A percentile compares a stretch with the other conserved stretches of the same genome.
phyloP scores from a whole-genome alignment of 2,888 invertebrate genomes.

The Agonopterix alstromeriana region DNA sequence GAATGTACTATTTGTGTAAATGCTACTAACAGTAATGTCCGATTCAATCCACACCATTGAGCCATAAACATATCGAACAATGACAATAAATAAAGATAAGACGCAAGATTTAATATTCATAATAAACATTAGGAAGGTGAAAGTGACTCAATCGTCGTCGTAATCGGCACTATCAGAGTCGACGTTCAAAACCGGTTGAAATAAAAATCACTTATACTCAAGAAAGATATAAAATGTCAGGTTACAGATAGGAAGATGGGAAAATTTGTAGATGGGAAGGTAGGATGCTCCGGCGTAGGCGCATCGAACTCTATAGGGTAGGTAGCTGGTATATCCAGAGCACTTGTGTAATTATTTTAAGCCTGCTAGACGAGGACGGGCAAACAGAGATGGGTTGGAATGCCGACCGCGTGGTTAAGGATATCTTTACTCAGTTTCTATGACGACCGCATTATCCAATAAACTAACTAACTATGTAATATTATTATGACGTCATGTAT shows the following conservation, averaged over 20 bases:
- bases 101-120: slow-evolving; percentile 2
- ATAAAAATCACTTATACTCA: slow-evolving; percentile 35
- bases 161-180: slow-evolving; percentile 21
- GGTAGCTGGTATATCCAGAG: slow-evolving; percentile 34
- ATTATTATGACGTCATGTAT: too few relatives aligned
- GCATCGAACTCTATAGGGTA: slow-evolving; percentile 14
- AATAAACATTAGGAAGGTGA: slow-evolving; percentile 41
- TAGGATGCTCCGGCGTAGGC: slow-evolving; percentile 43
- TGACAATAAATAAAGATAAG: slow-evolving; percentile 2
- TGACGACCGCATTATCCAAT: too few relatives aligned
- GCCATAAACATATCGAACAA: background rate
- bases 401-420: slow-evolving; percentile 32
- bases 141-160: slow-evolving; percentile 32
- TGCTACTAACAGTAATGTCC: too few relatives aligned
- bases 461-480: too few relatives aligned
- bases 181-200: slow-evolving; percentile 42
- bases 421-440: slow-evolving; percentile 8
- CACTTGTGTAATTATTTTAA: slow-evolving; percentile 75
- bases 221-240: slow-evolving; percentile 25
- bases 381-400: slow-evolving; percentile 55
- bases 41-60: too few relatives aligned
- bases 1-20: background rate
- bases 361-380: slow-evolving; percentile 52
- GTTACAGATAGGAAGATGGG: slow-evolving; percentile 25
- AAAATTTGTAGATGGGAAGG: slow-evolving; percentile 22